Evolutionary conservation across 2,113 vertebrate species (phyloP).

Genomic region (Mesembrinibis cayennensis): DNA sequence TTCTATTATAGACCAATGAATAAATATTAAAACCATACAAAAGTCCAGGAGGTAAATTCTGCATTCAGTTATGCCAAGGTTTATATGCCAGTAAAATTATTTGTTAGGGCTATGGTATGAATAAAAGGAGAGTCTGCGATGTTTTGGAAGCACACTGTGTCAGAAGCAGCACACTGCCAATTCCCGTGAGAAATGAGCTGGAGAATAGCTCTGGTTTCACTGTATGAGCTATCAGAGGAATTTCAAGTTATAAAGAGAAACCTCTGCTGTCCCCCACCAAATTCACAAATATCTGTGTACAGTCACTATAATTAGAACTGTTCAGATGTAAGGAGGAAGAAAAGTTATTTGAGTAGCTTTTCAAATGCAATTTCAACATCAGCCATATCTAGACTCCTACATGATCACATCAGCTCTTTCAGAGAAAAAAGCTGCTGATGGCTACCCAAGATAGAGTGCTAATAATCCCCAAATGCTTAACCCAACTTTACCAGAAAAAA

Average conservation of each 20-base stretch:
- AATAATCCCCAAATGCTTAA: neutral
- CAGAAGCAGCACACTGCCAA: neutral
- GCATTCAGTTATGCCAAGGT: neutral
- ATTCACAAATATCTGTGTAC: neutral
- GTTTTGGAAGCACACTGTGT: neutral
- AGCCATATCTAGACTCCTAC: neutral
- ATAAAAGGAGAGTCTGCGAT: neutral
- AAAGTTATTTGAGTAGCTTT: neutral
- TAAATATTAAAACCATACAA: neutral
- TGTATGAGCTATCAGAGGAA: neutral
- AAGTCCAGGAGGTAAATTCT: neutral
- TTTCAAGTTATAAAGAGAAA: neutral
- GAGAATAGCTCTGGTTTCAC: neutral
- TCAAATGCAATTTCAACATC: neutral
- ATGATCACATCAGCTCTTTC: neutral
- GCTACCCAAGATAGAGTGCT: neutral
- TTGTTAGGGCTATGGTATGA: neutral
- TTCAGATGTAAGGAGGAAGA: neutral
- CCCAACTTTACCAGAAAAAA: neutral
- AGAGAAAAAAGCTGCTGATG: neutral
- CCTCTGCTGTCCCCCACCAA: neutral
- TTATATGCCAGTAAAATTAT: neutral
- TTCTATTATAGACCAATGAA: neutral
- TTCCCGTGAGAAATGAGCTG: neutral
- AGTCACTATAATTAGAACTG: neutral